Percentiles rank a stretch among this genome's conserved stretches.
Conservation (phyloP, 1,140 invertebrate species). For the Drosophila grimshawi region DNA sequence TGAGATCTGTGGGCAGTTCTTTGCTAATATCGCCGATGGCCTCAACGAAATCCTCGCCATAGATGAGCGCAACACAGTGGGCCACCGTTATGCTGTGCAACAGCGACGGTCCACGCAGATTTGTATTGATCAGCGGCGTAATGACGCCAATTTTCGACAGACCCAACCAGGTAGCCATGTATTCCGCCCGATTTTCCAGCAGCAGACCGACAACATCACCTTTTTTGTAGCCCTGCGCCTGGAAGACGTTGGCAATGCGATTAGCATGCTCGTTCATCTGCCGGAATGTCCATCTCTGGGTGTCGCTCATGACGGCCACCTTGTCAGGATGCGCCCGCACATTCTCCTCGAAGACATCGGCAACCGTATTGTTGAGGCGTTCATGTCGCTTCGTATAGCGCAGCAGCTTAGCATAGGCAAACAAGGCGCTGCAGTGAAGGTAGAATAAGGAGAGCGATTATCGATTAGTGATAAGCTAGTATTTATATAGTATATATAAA, state of each 20-base stretch:
- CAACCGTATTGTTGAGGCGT: slow-evolving; percentile 88
- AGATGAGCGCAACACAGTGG: slow-evolving; percentile 93
- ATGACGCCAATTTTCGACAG: slow-evolving; percentile 95
- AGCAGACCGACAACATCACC: slow-evolving; percentile 95
- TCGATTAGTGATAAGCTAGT: slow-evolving; percentile 36
- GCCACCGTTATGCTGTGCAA: slow-evolving; percentile 94
- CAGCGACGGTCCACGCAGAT: slow-evolving; percentile 92
- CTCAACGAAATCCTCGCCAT: slow-evolving; percentile 86
- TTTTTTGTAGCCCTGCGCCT: slow-evolving; percentile 90
- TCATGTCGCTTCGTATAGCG: slow-evolving; percentile 87
- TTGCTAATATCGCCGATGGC: slow-evolving; percentile 57
- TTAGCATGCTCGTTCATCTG: slow-evolving; percentile 94
- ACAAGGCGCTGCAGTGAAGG: slow-evolving; percentile 85
- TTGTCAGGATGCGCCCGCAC: slow-evolving; percentile 91
- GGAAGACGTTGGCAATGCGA: slow-evolving; percentile 93
- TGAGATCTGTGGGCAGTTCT: slow-evolving; percentile 53
- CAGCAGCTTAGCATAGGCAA: slow-evolving; percentile 87
- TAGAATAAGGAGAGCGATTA: neutral
- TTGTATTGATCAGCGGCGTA: slow-evolving; percentile 96
- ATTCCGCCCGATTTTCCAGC: slow-evolving; percentile 96
- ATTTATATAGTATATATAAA: neutral
- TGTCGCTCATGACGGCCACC: slow-evolving; percentile 90
- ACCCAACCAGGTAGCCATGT: slow-evolving; percentile 94
- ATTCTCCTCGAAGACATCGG: slow-evolving; percentile 89
- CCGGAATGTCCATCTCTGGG: slow-evolving; percentile 89